phyloP scores from a whole-genome alignment of 35 echinoderm and acorn worm genomes.

The Strongylocentrotus purpuratus region DNA sequence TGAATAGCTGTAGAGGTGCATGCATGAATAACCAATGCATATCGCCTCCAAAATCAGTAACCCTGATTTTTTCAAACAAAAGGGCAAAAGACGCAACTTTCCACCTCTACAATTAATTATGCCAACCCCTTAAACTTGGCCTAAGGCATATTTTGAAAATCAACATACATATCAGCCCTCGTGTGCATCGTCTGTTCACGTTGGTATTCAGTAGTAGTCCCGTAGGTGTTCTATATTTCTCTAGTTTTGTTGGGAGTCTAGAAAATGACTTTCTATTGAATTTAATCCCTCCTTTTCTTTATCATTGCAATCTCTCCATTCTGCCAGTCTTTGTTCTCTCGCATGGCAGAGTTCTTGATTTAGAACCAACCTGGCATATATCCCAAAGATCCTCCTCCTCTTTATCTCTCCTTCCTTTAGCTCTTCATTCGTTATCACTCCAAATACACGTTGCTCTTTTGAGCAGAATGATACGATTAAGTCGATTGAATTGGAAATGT shows the following conservation, averaged over 20 bases:
- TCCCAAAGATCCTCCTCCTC: neutral
- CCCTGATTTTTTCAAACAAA: neutral
- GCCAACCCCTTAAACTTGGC: neutral
- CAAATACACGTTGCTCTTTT: neutral
- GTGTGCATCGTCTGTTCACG: neutral
- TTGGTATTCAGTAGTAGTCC: neutral
- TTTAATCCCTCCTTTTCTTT: neutral
- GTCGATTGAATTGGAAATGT: slow-evolving; percentile 32
- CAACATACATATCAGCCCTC: neutral
- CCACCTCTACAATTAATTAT: slow-evolving; percentile 13
- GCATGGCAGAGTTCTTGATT: neutral
- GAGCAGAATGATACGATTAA: slow-evolving; percentile 35
- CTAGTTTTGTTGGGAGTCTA: neutral
- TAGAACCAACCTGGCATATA: neutral
- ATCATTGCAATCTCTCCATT: neutral
- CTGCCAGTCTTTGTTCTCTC: neutral
- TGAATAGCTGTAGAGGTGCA: neutral
- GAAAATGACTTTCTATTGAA: neutral
- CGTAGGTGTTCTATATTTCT: neutral
- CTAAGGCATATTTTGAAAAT: neutral
- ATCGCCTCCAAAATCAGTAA: neutral
- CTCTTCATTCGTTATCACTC: neutral
- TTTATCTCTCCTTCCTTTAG: neutral
- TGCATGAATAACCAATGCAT: neutral
- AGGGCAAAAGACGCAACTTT: neutral